Base-by-base conservation (phyloP, 2,797 vertebrate genomes). In the Gambusia yucatana region DNA sequence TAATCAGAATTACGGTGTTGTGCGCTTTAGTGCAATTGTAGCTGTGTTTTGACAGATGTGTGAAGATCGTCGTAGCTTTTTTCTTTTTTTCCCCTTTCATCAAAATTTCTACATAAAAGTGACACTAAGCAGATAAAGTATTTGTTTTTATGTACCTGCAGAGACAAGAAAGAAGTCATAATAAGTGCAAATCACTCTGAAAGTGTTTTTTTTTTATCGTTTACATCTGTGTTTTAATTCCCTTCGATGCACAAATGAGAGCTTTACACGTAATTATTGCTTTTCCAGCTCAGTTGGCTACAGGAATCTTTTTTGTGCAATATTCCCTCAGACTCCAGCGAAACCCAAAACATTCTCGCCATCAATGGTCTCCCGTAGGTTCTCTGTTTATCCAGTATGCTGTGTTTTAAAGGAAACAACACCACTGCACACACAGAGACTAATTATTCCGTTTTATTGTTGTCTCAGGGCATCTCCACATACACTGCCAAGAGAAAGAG, bases 391-490 rank as follows among this genome's bases (percentile, higher is more conserved):
- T 71, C 43, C 47, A 72, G 17, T 52, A 63, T 67, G 30, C 63
- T 82, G 73, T 80, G 61, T 77, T 55, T 80, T 79, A 63, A 76
- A 70, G 70, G 71, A 70, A 72, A 9, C 73, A 77, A 74, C 67
- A 79, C 84, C 79, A 43, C 69, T 63, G n/a, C 65, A 57, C 73
- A 81, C 67, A 20, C 71, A 46, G 67, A 82, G 71, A 71, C 81
- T 70, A 72, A 73, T 14, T 83, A 73, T 72, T 43, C 36, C 16
- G 79, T 78, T 65, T 52, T 8, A 25, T 88, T 69, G 57, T 80
- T 82, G 89, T 90, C 92, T 94, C 92, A 93, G 93, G 92, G 89
- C 85, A 61, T 87, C 77, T 79, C 69, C 77, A 52, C 87, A 82
- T 25, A 88, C 87, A 87, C 92, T 91, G 89, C 91, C 44, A 16